Evolutionary conservation across 2,797 vertebrate species (phyloP).

Genomic region (Melopsittacus undulatus): DNA sequence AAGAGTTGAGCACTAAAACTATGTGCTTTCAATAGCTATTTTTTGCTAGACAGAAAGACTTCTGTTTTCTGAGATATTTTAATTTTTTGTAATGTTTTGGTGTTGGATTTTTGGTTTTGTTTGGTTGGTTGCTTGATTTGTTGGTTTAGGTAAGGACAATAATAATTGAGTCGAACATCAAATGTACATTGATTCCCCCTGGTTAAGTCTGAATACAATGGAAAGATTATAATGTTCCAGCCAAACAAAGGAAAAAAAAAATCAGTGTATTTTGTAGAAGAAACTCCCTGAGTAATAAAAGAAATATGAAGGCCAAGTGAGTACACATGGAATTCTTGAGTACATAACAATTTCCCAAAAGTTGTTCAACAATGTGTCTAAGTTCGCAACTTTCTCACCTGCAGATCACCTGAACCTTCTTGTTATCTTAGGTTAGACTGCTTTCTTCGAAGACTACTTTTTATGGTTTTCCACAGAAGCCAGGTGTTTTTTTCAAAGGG

Average conservation of each 20-base stretch:
- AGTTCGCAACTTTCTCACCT: neutral
- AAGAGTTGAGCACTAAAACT: neutral
- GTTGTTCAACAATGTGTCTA: neutral
- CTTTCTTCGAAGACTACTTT: neutral
- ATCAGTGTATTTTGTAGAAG: neutral
- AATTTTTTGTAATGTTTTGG: neutral
- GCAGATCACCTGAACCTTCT: neutral
- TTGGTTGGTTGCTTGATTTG: neutral
- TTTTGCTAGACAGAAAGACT: neutral
- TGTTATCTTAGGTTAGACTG: neutral
- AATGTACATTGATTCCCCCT: neutral
- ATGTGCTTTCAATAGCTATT: neutral
- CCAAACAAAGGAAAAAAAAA: neutral
- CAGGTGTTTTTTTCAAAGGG: neutral
- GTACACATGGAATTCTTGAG: neutral
- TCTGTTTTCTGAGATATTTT: neutral
- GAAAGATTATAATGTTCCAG: neutral
- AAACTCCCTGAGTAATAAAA: neutral
- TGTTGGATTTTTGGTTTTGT: neutral
- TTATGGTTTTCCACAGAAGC: neutral
- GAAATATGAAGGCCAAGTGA: neutral
- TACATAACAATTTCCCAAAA: neutral
- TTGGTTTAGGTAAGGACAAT: neutral
- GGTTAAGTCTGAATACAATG: neutral
- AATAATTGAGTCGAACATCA: neutral